Percentiles rank a stretch among this genome's conserved stretches.
Conservation (phyloP, 1,140 invertebrate species). For the Saccostrea cuccullata region DNA sequence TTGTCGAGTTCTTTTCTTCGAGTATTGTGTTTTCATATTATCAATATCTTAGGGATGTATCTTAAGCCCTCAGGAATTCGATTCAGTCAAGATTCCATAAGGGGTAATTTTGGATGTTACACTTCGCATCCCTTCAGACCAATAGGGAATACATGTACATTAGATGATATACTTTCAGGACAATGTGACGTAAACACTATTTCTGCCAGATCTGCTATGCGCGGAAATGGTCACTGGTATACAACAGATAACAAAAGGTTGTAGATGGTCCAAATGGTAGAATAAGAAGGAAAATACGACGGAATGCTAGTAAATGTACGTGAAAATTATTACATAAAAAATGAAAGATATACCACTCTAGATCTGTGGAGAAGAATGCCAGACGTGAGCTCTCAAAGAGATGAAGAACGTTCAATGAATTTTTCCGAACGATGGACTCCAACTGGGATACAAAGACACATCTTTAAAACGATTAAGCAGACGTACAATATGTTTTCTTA, state of each 20-base stretch:
- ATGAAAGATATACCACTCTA: slow-evolving; percentile 38
- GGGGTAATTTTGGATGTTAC: slow-evolving; percentile 34
- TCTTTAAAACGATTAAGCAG: too few species aligned
- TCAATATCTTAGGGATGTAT: neutral
- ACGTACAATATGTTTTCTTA: too few species aligned
- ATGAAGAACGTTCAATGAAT: too few species aligned
- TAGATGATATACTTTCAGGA: slow-evolving; percentile 38
- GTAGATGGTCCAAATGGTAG: slow-evolving; percentile 38
- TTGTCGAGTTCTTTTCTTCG: too few species aligned
- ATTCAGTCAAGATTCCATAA: slow-evolving; percentile 47
- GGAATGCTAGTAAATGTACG: neutral
- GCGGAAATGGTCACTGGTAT: slow-evolving; percentile 27
- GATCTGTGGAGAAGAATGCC: slow-evolving; percentile 27
- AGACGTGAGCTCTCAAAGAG: too few species aligned
- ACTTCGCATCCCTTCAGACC: neutral
- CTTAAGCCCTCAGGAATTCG: slow-evolving; percentile 45
- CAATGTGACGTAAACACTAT: slow-evolving; percentile 23
- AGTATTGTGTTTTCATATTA: too few species aligned
- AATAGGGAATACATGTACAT: slow-evolving; percentile 42
- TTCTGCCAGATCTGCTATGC: slow-evolving; percentile 27
- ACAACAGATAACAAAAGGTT: slow-evolving; percentile 46
- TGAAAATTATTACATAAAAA: neutral
- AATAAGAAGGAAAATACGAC: slow-evolving; percentile 40
- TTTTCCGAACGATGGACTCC: too few species aligned
- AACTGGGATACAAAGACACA: too few species aligned